phyloP scores from a whole-genome alignment of 2,888 invertebrate genomes.

The Stomorhina lunata region DNA sequence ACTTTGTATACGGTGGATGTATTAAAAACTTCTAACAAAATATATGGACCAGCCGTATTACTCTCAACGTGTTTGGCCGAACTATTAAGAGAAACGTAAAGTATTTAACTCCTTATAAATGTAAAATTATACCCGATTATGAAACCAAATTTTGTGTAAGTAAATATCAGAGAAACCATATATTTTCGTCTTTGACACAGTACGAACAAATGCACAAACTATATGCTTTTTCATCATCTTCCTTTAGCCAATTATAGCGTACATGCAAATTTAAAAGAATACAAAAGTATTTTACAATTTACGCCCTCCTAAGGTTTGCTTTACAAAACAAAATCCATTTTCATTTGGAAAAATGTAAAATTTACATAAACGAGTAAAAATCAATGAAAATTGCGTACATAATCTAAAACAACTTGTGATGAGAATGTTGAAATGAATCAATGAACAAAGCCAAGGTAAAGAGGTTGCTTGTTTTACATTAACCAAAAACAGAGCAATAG shows the following conservation, averaged over 20 bases:
- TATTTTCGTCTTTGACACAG: too few species aligned
- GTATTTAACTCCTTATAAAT: too few species aligned
- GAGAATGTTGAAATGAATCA: not conserved
- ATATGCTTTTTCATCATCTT: not conserved
- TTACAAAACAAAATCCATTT: not conserved
- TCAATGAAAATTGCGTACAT: not conserved
- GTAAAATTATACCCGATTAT: too few species aligned
- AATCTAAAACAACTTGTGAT: not conserved
- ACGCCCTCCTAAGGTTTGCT: slow-evolving; percentile 32
- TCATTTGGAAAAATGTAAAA: not conserved
- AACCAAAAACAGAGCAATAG: not conserved
- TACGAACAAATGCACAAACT: not conserved
- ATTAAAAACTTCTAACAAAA: too few species aligned
- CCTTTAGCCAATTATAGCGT: not conserved
- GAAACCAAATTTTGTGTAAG: too few species aligned
- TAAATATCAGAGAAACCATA: too few species aligned
- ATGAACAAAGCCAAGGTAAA: not conserved
- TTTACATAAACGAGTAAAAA: not conserved
- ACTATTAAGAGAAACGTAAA: too few species aligned
- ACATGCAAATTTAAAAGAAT: not conserved
- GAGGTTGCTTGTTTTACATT: not conserved
- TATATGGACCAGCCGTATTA: too few species aligned
- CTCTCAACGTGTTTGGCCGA: too few species aligned
- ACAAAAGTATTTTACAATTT: slow-evolving; percentile 17
- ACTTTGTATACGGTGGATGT: too few species aligned